Percentiles rank a stretch among this genome's conserved stretches.
phyloP scores from a whole-genome alignment of 2,888 invertebrate genomes.

The Cryptocephalus primarius region DNA sequence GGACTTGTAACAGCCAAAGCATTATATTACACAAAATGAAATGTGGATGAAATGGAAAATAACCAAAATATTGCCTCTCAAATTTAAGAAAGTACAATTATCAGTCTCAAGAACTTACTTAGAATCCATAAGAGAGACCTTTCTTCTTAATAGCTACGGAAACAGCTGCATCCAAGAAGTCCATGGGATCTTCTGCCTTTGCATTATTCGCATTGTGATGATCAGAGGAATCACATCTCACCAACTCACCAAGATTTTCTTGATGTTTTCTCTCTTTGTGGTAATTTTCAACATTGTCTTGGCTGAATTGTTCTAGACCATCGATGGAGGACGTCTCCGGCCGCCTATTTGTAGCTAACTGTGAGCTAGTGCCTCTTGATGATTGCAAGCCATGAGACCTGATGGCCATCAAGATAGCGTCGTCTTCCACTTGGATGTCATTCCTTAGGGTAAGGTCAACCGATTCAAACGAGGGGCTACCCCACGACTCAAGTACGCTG shows the following conservation, averaged over 20 bases:
- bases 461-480: slow-evolving; percentile 39
- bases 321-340: neutral
- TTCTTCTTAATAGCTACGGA: slow-evolving; percentile 63
- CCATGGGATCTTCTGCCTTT: slow-evolving; percentile 30
- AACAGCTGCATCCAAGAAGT: slow-evolving; percentile 63
- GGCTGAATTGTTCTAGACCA: neutral
- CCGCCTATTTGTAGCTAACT: neutral
- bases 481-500: slow-evolving; percentile 51
- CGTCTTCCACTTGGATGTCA: slow-evolving; percentile 53
- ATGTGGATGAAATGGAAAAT: too few species aligned
- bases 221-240: slow-evolving; percentile 7
- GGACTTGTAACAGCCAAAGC: too few species aligned
- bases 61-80: too few species aligned
- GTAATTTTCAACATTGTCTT: slow-evolving; percentile 21
- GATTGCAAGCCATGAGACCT: slow-evolving; percentile 55
- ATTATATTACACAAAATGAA: too few species aligned
- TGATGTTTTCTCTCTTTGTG: slow-evolving; percentile 8
- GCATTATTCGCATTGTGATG: slow-evolving; percentile 1
- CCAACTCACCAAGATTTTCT: slow-evolving; percentile 4
- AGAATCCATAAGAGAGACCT: slow-evolving; percentile 43
- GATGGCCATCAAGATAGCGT: slow-evolving; percentile 65
- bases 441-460: slow-evolving; percentile 42
- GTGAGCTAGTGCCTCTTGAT: neutral
- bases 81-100: too few species aligned
- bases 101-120: neutral